Percentiles rank a stretch among this genome's conserved stretches.
Conservation (phyloP, 2,888 invertebrate species). For the Hybos culiciformis region DNA sequence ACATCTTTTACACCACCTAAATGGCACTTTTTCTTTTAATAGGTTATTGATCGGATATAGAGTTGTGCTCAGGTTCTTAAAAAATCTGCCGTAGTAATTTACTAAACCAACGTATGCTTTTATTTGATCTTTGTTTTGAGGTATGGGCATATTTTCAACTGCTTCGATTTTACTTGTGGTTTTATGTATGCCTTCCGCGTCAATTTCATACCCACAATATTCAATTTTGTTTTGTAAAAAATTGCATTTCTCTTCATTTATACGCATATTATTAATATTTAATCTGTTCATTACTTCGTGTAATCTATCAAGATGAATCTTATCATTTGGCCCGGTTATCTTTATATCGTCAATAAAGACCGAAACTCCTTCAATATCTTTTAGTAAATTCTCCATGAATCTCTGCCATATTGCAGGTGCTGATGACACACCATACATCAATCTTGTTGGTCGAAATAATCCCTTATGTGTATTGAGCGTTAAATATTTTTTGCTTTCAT, state of each 20-base stretch:
- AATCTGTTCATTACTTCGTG: conserved; percentile 17
- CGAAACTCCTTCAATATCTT: conserved; percentile 19
- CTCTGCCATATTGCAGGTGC: conserved; percentile 25
- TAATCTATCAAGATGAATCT: conserved; percentile 17
- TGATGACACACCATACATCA: conserved; percentile 23
- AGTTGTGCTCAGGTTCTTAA: conserved; percentile 20
- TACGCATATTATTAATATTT: conserved; percentile 17
- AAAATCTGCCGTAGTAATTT: conserved; percentile 25
- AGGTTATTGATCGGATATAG: conserved; percentile 21
- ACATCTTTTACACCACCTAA: conserved; percentile 17
- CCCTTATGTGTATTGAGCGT: conserved; percentile 27
- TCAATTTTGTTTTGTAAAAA: conserved; percentile 19
- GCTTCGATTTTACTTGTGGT: conserved; percentile 21
- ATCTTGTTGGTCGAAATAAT: conserved; percentile 21
- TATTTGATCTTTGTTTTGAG: conserved; percentile 19
- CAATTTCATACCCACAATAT: conserved; percentile 21
- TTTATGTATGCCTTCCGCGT: conserved; percentile 23
- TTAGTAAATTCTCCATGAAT: conserved; percentile 19
- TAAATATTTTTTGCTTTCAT: conserved; percentile 20
- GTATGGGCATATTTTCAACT: conserved; percentile 18
- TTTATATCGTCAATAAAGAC: conserved; percentile 20
- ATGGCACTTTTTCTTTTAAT: conserved; percentile 17
- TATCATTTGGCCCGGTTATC: conserved; percentile 17
- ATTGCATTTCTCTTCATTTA: conserved; percentile 20
- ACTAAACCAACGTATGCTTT: conserved; percentile 20